Conservation (phyloP, 2,888 invertebrate species). For the Tachina lurida region DNA sequence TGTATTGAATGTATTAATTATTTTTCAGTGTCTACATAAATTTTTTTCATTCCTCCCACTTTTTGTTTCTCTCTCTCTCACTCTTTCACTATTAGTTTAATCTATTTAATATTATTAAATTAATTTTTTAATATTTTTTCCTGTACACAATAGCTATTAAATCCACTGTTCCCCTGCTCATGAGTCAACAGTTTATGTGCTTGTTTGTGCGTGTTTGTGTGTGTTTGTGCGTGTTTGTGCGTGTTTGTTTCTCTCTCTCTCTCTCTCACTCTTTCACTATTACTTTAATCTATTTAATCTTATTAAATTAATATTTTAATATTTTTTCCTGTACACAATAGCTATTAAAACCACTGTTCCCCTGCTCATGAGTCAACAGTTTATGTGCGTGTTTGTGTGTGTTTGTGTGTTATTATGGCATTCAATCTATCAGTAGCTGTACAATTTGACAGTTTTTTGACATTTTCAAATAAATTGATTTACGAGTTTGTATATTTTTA, state of each 20-base stretch:
- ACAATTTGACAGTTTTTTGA: constrained; percentile 80
- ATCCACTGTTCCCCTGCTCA: background rate
- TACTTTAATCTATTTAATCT: too few species aligned
- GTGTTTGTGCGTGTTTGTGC: too few species aligned
- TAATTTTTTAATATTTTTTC: too few species aligned
- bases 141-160: background rate
- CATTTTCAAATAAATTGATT: constrained; percentile 81
- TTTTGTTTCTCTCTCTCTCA: too few species aligned
- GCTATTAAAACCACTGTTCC: background rate
- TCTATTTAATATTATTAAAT: too few species aligned
- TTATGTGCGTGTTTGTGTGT: background rate
- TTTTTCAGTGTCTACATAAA: too few species aligned
- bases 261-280: too few species aligned
- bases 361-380: constrained; percentile 32
- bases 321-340: background rate
- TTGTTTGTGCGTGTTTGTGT: background rate
- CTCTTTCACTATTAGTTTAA: too few species aligned
- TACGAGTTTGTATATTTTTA: constrained; percentile 72
- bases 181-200: constrained; percentile 42
- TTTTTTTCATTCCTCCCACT: too few species aligned
- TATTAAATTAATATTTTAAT: too few species aligned
- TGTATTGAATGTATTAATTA: too few species aligned
- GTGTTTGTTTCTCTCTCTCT: too few species aligned
- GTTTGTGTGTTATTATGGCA: constrained; percentile 42
- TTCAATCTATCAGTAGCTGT: constrained; percentile 78